These are phyloP conservation scores for Drosophila kohkoa DNA, from an alignment of 1,140 invertebrate species.

Conservation along the genomic window DNA sequence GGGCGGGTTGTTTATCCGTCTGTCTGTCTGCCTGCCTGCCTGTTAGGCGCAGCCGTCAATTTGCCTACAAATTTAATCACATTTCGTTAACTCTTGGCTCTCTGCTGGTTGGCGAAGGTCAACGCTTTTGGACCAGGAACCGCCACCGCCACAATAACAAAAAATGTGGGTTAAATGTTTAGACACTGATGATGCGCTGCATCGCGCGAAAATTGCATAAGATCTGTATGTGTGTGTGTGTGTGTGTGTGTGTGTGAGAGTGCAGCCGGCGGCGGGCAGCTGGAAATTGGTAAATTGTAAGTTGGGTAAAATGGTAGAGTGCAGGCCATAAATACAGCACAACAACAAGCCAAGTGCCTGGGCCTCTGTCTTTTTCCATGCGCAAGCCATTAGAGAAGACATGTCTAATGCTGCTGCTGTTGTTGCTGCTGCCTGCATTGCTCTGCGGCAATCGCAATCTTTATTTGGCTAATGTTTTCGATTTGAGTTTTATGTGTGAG, in stretches of 20 bases:
- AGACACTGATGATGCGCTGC: conserved; percentile 51
- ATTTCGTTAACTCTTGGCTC: conserved; percentile 23
- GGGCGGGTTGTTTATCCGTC: conserved; percentile 23
- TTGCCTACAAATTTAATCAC: conserved; percentile 56
- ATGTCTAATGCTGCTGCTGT: conserved; percentile 49
- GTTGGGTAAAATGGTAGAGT: conserved; percentile 55
- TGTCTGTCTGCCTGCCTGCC: background rate
- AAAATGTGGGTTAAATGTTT: conserved; percentile 65
- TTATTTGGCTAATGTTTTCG: conserved; percentile 74
- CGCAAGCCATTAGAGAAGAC: conserved; percentile 72
- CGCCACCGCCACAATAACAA: conserved; percentile 7
- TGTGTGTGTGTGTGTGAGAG: background rate
- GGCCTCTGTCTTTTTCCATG: conserved; percentile 39
- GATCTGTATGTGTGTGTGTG: background rate
- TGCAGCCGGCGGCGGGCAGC: conserved; percentile 29
- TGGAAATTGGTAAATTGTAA: conserved; percentile 26
- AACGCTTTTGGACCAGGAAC: conserved; percentile 47
- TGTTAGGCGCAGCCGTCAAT: conserved; percentile 53
- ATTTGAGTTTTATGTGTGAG: conserved; percentile 75
- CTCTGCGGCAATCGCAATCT: conserved; percentile 53
- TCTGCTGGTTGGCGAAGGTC: conserved; percentile 54
- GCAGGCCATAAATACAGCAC: conserved; percentile 67
- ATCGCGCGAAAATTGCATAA: conserved; percentile 60
- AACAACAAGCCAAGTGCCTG: conserved; percentile 40
- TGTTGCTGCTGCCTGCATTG: background rate